These are phyloP conservation scores for Chamaetylas fuelleborni DNA, from an alignment of 2,113 vertebrate species.

Conservation along the genomic window DNA sequence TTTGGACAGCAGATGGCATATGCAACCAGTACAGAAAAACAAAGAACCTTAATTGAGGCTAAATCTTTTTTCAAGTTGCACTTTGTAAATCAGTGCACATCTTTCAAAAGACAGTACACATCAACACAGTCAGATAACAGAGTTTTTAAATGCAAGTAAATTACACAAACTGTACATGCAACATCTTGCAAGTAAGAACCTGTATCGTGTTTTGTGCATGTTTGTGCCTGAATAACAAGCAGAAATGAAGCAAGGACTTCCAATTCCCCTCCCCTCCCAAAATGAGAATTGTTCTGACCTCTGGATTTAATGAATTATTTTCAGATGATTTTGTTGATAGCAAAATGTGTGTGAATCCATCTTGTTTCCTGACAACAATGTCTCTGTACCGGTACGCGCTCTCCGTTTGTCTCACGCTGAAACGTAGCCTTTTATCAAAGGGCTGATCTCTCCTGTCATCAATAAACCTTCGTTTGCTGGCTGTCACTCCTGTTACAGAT, in stretches of 20 bases:
- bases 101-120: background rate
- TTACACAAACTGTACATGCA: background rate
- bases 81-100: background rate
- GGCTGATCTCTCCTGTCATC: conserved; percentile 86
- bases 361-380: conserved; percentile 96
- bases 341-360: conserved; percentile 96
- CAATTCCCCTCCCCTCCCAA: background rate
- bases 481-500: conserved; percentile 75
- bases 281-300: conserved; percentile 71
- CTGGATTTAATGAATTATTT: conserved; percentile 95
- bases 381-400: conserved; percentile 96
- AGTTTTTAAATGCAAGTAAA: background rate
- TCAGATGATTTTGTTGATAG: conserved; percentile 95
- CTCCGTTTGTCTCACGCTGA: conserved; percentile 95
- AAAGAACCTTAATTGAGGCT: background rate
- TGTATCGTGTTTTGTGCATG: rapidly evolving
- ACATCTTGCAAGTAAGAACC: background rate
- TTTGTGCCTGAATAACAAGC: background rate
- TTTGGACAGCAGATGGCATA: conserved; percentile 76
- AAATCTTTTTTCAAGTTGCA: background rate
- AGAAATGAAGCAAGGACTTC: background rate
- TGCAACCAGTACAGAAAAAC: conserved; percentile 52
- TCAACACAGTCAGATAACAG: background rate
- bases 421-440: conserved; percentile 92
- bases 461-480: conserved; percentile 84